A percentile compares a stretch with the other conserved stretches of the same genome.
Conservation (phyloP, 2,113 vertebrate genomes). For the Megaceryle maxima region DNA sequence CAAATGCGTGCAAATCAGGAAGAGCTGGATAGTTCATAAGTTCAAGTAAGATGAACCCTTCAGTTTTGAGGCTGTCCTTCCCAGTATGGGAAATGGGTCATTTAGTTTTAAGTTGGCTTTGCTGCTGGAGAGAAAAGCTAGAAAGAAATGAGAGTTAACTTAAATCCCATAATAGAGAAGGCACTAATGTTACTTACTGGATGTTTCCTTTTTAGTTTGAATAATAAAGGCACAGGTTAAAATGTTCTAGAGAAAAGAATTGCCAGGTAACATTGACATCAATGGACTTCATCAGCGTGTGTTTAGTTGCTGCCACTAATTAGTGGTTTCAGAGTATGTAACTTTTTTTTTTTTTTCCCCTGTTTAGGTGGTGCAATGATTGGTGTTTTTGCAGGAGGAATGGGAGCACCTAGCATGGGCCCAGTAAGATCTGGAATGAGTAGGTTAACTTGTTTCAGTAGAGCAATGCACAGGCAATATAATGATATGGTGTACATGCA, state of each 20-base stretch:
- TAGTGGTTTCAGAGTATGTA: constrained; percentile 63
- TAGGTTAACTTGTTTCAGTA: constrained; percentile 78
- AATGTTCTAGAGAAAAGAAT: not conserved
- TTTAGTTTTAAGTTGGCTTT: not conserved
- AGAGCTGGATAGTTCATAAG: not conserved
- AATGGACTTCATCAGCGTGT: not conserved
- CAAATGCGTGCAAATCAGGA: not conserved
- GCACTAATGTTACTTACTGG: not conserved
- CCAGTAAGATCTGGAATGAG: constrained; percentile 92
- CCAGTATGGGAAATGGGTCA: not conserved
- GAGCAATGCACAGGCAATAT: constrained; percentile 54
- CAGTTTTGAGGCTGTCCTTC: not conserved
- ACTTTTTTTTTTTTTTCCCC: constrained; percentile 55
- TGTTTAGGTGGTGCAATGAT: constrained; percentile 87
- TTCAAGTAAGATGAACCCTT: not conserved
- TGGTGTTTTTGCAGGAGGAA: constrained; percentile 91
- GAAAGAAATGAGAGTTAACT: not conserved
- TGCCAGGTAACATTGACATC: not conserved
- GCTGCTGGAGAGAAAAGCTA: not conserved
- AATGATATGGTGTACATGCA: not conserved
- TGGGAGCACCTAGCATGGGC: constrained; percentile 91
- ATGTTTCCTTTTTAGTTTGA: not conserved
- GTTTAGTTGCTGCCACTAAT: not conserved
- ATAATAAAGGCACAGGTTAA: not conserved
- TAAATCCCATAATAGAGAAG: not conserved